Conservation (phyloP, 2,113 vertebrate species). For the Cyphomyrus plagiostoma region DNA sequence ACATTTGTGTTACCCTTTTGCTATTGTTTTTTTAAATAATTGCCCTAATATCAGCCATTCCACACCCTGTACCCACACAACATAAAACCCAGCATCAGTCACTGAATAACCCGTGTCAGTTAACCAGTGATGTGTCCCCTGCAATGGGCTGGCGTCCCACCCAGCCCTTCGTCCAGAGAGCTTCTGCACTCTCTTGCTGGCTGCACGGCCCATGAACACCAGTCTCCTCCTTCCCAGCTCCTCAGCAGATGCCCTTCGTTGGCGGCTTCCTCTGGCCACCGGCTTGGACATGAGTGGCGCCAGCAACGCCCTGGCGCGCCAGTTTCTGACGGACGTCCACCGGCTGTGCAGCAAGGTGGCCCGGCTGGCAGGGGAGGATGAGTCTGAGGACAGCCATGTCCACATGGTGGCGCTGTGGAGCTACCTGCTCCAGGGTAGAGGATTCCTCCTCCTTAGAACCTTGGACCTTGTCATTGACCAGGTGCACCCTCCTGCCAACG, state of each 20-base stretch:
- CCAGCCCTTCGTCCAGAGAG: not conserved
- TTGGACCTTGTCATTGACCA: conserved; percentile 86
- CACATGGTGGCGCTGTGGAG: conserved; percentile 88
- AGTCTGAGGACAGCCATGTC: conserved; percentile 65
- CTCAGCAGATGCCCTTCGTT: conserved; percentile 24
- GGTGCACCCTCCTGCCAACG: conserved; percentile 45
- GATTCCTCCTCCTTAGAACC: conserved; percentile 82
- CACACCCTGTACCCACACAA: not conserved
- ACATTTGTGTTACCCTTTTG: not conserved
- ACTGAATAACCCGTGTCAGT: not conserved
- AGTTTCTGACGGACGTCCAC: conserved; percentile 93
- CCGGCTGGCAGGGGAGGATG: conserved; percentile 75
- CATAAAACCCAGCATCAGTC: not conserved
- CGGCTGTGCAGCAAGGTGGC: conserved; percentile 88
- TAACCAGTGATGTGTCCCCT: not conserved
- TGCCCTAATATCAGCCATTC: not conserved
- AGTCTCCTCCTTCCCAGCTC: not conserved
- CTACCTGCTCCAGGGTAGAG: conserved; percentile 86
- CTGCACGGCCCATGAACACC: not conserved
- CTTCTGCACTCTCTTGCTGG: not conserved
- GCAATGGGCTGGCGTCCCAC: not conserved
- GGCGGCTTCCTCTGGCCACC: conserved; percentile 23
- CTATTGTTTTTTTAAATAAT: not conserved
- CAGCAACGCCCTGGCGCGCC: conserved; percentile 90
- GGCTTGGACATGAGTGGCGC: conserved; percentile 93